Evolutionary conservation across 23 tunicate species (phyloP).

Genomic region (Halocynthia roretzi): DNA sequence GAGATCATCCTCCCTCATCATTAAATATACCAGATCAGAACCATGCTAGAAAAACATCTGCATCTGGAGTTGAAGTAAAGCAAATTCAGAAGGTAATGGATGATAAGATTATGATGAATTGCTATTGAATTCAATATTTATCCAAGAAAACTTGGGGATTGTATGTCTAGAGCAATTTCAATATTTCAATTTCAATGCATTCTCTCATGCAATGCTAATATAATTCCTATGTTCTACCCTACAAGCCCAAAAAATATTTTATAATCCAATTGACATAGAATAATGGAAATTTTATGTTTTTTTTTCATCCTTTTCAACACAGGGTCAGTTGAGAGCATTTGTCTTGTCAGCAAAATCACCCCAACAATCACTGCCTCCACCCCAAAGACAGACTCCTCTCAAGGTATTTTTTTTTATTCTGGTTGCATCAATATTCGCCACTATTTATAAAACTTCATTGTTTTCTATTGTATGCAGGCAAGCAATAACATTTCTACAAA

Average conservation of each 20-base stretch:
- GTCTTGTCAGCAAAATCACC: constrained; percentile 48
- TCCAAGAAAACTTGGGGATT: not conserved
- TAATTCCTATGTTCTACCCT: too few species aligned
- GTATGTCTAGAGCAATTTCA: too few species aligned
- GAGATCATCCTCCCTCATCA: not conserved
- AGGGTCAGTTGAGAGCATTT: constrained; percentile 79
- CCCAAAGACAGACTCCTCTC: constrained; percentile 21
- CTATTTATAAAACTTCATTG: too few species aligned
- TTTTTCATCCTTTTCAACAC: not conserved
- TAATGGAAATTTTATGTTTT: not conserved
- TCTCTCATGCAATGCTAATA: too few species aligned
- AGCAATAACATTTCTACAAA: constrained; percentile 1
- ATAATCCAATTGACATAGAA: not conserved
- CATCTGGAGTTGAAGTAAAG: constrained; percentile 45
- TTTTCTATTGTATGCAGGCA: not conserved
- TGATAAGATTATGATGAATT: not conserved
- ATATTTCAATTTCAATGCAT: too few species aligned
- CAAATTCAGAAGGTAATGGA: constrained; percentile 54
- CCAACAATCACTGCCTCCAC: constrained; percentile 14
- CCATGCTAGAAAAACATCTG: too few species aligned
- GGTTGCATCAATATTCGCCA: too few species aligned
- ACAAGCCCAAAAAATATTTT: too few species aligned
- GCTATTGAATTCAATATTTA: not conserved
- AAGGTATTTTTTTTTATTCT: not conserved
- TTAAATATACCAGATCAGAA: not conserved